A percentile compares a stretch with the other conserved stretches of the same genome.
Evolutionary conservation across 2,113 vertebrate genomes (phyloP).

Genomic region (Dendropsophus ebraccatus): DNA sequence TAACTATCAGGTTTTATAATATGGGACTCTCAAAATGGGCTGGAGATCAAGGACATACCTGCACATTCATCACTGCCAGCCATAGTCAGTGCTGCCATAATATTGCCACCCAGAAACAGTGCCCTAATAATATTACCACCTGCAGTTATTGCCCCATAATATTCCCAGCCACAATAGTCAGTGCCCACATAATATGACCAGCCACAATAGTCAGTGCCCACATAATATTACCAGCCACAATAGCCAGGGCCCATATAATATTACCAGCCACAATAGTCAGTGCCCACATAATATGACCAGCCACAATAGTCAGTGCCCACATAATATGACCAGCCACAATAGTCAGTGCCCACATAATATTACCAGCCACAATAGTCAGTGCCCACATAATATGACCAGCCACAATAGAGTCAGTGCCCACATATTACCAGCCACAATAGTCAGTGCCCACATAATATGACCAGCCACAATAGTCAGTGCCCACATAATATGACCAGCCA

Average conservation of each 20-base stretch:
- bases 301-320: too few species aligned
- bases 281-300: background rate
- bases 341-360: background rate
- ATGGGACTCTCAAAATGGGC: too few species aligned
- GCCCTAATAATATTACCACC: too few species aligned
- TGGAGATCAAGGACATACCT: background rate
- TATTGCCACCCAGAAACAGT: background rate
- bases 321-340: background rate
- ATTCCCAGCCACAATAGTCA: too few species aligned
- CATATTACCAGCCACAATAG: background rate
- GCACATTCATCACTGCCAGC: too few species aligned
- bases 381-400: background rate
- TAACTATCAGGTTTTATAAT: too few species aligned
- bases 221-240: background rate
- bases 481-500: background rate
- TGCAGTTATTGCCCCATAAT: too few species aligned
- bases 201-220: background rate
- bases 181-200: background rate
- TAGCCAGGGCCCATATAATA: too few species aligned
- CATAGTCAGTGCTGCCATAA: background rate
- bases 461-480: too few species aligned
- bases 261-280: background rate
- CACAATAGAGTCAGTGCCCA: too few species aligned
- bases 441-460: background rate
- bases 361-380: background rate